Percentiles rank a stretch among this genome's conserved stretches.
These are phyloP conservation scores for Sitobion miscanthi DNA, from an alignment of 1,140 invertebrate species.

Conservation along the genomic window DNA sequence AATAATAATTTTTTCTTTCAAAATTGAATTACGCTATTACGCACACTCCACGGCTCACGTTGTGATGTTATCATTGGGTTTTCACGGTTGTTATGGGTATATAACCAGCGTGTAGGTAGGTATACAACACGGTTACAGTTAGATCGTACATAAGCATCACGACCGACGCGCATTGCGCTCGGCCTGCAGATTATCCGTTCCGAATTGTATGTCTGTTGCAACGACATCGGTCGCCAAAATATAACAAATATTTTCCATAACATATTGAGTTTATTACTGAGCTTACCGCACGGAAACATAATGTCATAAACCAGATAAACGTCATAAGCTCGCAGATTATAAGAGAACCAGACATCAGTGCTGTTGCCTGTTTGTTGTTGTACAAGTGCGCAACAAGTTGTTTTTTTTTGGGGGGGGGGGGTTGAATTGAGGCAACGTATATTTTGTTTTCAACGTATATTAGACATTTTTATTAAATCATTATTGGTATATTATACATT, in stretches of 20 bases:
- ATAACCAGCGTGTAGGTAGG: not conserved
- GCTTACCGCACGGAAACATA: not conserved
- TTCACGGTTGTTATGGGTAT: not conserved
- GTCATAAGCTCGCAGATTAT: not conserved
- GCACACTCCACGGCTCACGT: not conserved
- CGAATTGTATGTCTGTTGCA: not conserved
- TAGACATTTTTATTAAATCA: no score
- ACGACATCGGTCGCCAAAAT: not conserved
- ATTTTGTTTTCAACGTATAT: no score
- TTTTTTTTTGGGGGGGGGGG: not conserved
- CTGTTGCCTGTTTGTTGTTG: not conserved
- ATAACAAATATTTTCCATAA: not conserved
- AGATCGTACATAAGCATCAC: not conserved
- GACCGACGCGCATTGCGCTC: not conserved
- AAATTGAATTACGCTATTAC: constrained; percentile 20
- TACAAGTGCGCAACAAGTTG: not conserved
- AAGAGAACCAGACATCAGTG: not conserved
- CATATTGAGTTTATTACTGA: no score
- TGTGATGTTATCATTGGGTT: not conserved
- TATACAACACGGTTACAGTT: not conserved
- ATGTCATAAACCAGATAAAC: not conserved
- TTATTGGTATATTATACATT: no score
- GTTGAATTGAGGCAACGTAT: no score
- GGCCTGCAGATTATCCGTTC: not conserved
- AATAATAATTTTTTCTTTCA: not conserved